A percentile compares a stretch with the other conserved stretches of the same genome.
phyloP scores from a whole-genome alignment of 2,797 vertebrate species.

The Myotis daubentonii region DNA sequence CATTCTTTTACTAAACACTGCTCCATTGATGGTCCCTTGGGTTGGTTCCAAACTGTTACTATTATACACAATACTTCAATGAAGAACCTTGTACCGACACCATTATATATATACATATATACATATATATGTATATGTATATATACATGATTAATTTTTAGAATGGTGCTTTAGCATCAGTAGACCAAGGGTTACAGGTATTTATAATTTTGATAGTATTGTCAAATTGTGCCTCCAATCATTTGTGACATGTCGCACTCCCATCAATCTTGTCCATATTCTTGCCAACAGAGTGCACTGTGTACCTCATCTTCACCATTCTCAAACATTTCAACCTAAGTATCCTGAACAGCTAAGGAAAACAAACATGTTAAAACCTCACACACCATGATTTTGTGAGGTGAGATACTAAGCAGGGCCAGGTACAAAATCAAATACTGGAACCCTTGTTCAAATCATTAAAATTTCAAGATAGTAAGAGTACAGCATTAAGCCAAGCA shows the following conservation, averaged over 20 bases:
- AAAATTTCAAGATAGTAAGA: slow-evolving; percentile 26
- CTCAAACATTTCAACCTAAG: neutral
- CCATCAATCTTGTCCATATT: neutral
- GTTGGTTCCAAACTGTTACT: neutral
- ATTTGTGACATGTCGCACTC: neutral
- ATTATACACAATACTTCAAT: neutral
- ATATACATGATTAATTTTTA: neutral
- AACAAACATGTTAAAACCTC: neutral
- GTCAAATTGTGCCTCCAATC: neutral
- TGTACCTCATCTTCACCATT: neutral
- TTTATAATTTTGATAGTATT: neutral
- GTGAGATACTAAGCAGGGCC: neutral
- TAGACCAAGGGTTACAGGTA: neutral
- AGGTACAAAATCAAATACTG: neutral
- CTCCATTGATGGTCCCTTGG: neutral
- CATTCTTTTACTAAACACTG: neutral
- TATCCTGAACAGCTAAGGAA: neutral
- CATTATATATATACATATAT: neutral
- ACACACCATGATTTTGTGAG: neutral
- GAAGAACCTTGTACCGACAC: neutral
- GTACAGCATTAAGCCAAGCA: neutral
- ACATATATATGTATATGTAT: too few relatives aligned
- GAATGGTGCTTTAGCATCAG: neutral
- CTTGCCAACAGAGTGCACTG: neutral
- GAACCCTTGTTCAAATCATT: neutral